phyloP scores from a whole-genome alignment of 2,888 invertebrate genomes.

The Muscina levida region DNA sequence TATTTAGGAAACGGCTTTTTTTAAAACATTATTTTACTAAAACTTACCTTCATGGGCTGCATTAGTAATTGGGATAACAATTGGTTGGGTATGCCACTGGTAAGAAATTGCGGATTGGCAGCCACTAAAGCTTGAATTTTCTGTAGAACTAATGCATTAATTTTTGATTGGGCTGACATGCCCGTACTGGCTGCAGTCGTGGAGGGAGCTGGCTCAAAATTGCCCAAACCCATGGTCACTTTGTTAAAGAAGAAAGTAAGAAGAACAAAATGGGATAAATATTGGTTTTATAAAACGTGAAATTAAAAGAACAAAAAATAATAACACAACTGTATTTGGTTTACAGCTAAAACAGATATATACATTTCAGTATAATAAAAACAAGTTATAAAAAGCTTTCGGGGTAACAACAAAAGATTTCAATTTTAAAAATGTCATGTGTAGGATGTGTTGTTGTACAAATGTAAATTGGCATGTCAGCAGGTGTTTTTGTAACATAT shows the following conservation, averaged over 20 bases:
- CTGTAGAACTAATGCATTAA: conserved; percentile 76
- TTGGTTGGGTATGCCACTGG: conserved; percentile 81
- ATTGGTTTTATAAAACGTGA: conserved; percentile 32
- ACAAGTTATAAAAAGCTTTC: no score
- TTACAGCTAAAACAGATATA: no score
- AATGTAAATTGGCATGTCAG: no score
- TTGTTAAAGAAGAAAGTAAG: conserved; percentile 23
- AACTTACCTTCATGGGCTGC: conserved; percentile 80
- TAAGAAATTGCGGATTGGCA: conserved; percentile 78
- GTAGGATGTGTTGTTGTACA: no score
- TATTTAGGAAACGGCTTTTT: conserved; percentile 10
- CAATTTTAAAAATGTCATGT: no score
- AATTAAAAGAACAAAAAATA: conserved; percentile 17
- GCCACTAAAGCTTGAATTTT: conserved; percentile 78
- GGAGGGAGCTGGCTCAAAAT: conserved; percentile 59
- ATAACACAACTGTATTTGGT: no score
- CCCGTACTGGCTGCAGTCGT: conserved; percentile 57
- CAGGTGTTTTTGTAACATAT: no score
- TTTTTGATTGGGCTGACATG: conserved; percentile 71
- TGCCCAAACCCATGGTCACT: conserved; percentile 61
- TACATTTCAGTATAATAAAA: no score
- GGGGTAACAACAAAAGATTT: no score
- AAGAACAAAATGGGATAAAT: conserved; percentile 50
- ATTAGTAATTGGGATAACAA: conserved; percentile 84
- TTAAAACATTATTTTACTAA: background rate